Base-by-base conservation (phyloP, 2,797 vertebrate genomes). In the Pygocentrus nattereri region DNA sequence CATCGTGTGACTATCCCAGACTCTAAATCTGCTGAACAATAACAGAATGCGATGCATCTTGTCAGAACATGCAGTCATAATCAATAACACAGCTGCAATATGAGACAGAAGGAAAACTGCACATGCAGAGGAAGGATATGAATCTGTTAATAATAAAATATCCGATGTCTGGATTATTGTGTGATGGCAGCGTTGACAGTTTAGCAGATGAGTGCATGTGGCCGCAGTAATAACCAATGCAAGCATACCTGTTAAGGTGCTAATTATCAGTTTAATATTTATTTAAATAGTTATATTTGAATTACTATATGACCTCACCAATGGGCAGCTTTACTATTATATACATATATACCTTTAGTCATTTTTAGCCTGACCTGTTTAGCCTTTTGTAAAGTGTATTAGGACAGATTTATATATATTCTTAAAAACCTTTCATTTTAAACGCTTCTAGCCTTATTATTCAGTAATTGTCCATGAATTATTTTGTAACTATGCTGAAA, bases 141-240 rank as follows among this genome's bases (percentile, higher is more conserved):
- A 69, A 69, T 25, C 38, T 69, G n/a, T 27, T 10, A 27, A 15
- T 69, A 47, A 69, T 69, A 44, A 68, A 41, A 41, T 15, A 27
- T 44, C 41, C 49, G 5, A 18, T 1, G 44, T 25, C 67, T 67
- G 41, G 67, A 21, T 69, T 38, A 16, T 19, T 38, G 30, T 38
- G 67, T 67, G 65, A 70, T 50, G 68, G 13, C 44, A 23, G 41
- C 11, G 68, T 38, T 68, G 65, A 68, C 38, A 25, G 68, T 49
- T 27, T 25, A 25, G 23, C 15, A 49, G 41, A 49, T 30, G 15
- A 62, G 27, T 3, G 56, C 19, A 59, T 4, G 23, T 15, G 23
- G 10, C 8, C 4, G 15, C 0, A 61, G 25, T 1, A 1, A 23
- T 5, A 2, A 56, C 21, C 50, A 50, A 16, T 16, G 15, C 19